Evolutionary conservation across 2,797 vertebrate species (phyloP), one percentile per base, ranked within the genome.

Genomic region (Neosalanx taihuensis): DNA sequence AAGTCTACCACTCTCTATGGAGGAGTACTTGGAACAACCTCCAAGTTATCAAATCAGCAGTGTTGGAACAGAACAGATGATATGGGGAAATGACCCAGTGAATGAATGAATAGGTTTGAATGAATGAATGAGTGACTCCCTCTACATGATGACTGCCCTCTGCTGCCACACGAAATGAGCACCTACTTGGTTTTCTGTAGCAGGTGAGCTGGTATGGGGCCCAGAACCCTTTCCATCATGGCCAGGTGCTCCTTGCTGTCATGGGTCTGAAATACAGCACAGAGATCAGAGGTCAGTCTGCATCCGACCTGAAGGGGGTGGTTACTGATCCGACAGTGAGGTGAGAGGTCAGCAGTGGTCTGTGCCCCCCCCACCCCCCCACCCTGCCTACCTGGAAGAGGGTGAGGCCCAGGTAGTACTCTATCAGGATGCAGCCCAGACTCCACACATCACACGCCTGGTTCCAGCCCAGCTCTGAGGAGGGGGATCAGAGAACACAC

Each of bases 171-270:
- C 15, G 5, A 37, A 18, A n/a, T 12, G 20, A 12, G 17, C 6
- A 57, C 30, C 60, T 74, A 70, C 69, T 49, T 70, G 10, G 69
- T 67, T 73, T 84, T 77, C 70, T 79, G 80, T 30, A 91, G 80
- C 71, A 90, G 81, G 58, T 83, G 77, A 0, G 84, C 65, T 2
- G 93, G 95, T 61, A 97, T 86, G 20, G 94, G 94, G 18, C 94
- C 94, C 68, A 96, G 85, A 74, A 98, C 93, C 72, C 93, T 93
- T 88, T 98, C 95, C 96, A 99, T 98, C 97, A 99, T 98, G 74
- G 96, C 96, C 74, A 99, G 85, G 81, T 99, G 97, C 76, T 98
- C 97, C 80, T 91, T 90, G 81, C 92, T 95, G 80, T 95, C 85
- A 0, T 93, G 94, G 0, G 94, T 95, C 95, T 96, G 73, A 74